Evolutionary conservation across 2,797 vertebrate species (phyloP).

Genomic region (Hirundo rustica): DNA sequence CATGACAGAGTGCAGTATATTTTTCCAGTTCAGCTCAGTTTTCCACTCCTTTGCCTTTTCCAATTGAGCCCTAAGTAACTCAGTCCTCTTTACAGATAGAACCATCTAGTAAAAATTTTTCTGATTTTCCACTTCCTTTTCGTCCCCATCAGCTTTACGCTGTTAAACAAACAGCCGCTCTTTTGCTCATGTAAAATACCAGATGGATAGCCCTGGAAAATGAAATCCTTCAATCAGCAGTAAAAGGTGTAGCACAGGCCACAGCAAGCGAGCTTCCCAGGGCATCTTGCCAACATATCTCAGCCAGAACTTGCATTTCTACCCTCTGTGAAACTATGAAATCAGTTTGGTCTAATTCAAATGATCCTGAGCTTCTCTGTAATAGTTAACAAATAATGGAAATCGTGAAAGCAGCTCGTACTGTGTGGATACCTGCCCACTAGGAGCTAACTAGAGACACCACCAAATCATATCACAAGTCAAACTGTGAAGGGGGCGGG

Average conservation of each 20-base stretch:
- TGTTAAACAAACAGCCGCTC: conserved; percentile 12
- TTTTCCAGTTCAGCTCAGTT: conserved; percentile 75
- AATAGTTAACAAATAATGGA: neutral
- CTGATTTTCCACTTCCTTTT: conserved; percentile 35
- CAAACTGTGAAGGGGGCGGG: neutral
- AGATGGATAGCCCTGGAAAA: conserved; percentile 28
- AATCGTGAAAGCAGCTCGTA: conserved; percentile 18
- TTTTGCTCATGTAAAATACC: conserved; percentile 10
- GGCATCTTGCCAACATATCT: neutral
- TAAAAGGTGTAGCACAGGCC: neutral
- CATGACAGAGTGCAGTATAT: conserved; percentile 11
- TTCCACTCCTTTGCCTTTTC: conserved; percentile 72
- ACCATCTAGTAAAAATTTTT: conserved; percentile 3
- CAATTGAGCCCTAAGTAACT: conserved; percentile 47
- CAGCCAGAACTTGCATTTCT: neutral
- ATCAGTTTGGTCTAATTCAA: neutral
- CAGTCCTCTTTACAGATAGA: conserved; percentile 38
- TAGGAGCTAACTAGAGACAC: conserved; percentile 7
- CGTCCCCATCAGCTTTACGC: conserved; percentile 17
- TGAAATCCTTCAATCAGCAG: conserved; percentile 8
- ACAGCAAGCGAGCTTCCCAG: neutral
- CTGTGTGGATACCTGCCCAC: neutral
- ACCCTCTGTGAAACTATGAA: neutral
- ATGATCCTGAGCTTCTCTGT: neutral
- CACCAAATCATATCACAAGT: neutral